phyloP scores from a whole-genome alignment of 1,140 invertebrate species.

The Lycorma delicatula region DNA sequence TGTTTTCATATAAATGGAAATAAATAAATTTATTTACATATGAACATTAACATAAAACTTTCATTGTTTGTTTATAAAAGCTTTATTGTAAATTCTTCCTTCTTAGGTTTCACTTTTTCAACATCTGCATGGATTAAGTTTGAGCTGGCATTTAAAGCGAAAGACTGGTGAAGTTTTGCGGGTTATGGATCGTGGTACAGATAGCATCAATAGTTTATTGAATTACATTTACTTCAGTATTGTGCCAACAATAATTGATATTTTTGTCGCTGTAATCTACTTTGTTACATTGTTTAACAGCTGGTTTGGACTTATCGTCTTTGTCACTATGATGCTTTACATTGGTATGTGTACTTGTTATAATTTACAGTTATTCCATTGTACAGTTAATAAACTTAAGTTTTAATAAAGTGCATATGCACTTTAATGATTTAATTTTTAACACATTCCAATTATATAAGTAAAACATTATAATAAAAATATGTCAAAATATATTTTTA shows the following conservation, averaged over 20 bases:
- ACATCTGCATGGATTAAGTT: conserved; percentile 78
- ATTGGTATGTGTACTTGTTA: conserved; percentile 85
- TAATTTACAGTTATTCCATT: too few species aligned
- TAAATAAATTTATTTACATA: too few species aligned
- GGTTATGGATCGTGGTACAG: conserved; percentile 92
- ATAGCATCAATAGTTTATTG: conserved; percentile 86
- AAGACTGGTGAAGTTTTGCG: conserved; percentile 94
- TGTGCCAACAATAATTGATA: conserved; percentile 84
- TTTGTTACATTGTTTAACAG: conserved; percentile 81
- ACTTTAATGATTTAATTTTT: too few species aligned
- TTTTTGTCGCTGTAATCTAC: conserved; percentile 84
- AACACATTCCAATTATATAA: too few species aligned
- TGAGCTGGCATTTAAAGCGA: conserved; percentile 81
- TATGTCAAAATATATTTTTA: too few species aligned
- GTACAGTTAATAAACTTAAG: too few species aligned
- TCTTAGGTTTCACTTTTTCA: conserved; percentile 63
- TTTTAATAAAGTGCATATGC: too few species aligned
- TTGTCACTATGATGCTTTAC: conserved; percentile 85
- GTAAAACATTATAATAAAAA: too few species aligned
- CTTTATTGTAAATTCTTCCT: too few species aligned
- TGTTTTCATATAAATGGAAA: too few species aligned
- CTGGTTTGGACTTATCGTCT: conserved; percentile 92
- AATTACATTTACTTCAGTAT: conserved; percentile 85
- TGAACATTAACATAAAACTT: too few species aligned
- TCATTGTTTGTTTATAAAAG: too few species aligned